Percentiles rank a stretch among this genome's conserved stretches.
These are phyloP conservation scores for Lepidotrigona ventralis DNA, from an alignment of 1,140 invertebrate species.

Conservation along the genomic window DNA sequence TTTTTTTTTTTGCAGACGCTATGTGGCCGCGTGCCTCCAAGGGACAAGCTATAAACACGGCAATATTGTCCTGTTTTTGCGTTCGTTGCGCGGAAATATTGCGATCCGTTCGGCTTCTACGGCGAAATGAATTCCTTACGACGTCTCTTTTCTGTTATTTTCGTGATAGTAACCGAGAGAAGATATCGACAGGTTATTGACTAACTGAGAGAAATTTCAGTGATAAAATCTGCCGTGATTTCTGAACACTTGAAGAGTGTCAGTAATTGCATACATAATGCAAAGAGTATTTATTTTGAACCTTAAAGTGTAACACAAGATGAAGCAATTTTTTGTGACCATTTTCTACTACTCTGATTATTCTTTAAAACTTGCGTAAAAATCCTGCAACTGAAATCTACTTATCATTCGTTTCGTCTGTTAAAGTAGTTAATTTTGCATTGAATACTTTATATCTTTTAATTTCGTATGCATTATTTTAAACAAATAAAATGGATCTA, in stretches of 20 bases:
- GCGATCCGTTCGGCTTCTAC: not conserved
- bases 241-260: not conserved
- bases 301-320: too few relatives aligned
- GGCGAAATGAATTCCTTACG: not conserved
- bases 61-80: constrained; percentile 29
- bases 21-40: not conserved
- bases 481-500: not conserved
- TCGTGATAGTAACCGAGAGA: not conserved
- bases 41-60: not conserved
- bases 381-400: too few relatives aligned
- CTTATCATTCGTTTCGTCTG: not conserved
- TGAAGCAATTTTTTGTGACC: too few relatives aligned
- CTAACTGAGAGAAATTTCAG: not conserved
- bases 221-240: not conserved
- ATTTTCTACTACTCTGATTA: too few relatives aligned
- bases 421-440: not conserved
- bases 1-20: not conserved
- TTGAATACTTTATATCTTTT: not conserved
- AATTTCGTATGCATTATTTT: not conserved
- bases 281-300: not conserved
- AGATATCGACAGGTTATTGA: not conserved
- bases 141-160: not conserved
- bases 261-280: not conserved
- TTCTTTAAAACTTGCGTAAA: too few relatives aligned
- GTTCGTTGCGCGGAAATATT: not conserved